These are phyloP conservation scores for Solea solea DNA, from an alignment of 2,113 vertebrate species.

Conservation along the genomic window DNA sequence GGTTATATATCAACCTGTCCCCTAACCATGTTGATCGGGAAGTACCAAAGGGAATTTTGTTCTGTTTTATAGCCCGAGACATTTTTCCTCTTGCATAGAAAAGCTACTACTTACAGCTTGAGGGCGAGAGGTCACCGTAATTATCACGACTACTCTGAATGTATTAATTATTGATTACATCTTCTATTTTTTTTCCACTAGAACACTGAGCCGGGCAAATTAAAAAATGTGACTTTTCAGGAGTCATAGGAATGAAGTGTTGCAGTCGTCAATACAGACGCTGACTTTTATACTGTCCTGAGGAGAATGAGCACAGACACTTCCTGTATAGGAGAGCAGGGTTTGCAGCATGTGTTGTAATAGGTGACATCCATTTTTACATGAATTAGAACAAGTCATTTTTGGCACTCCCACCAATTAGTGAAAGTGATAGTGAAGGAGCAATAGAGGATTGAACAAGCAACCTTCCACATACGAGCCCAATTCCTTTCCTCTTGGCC, in stretches of 20 bases:
- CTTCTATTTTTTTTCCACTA: background rate
- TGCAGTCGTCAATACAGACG: background rate
- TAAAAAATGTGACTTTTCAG: background rate
- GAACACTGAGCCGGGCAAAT: background rate
- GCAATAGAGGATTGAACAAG: too few relatives aligned
- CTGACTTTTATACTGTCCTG: conserved; percentile 23
- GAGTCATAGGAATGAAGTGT: background rate
- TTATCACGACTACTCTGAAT: background rate
- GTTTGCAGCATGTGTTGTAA: too few relatives aligned
- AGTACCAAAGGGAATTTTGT: conserved; percentile 40
- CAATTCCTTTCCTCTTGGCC: too few relatives aligned
- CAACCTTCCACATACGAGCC: too few relatives aligned
- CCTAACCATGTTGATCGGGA: background rate
- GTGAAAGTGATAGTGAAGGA: too few relatives aligned
- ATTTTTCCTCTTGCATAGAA: conserved; percentile 12
- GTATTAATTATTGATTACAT: too few relatives aligned
- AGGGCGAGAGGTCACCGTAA: background rate
- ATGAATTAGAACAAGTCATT: too few relatives aligned
- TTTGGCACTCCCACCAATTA: too few relatives aligned
- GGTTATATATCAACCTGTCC: conserved; percentile 33
- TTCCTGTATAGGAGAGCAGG: too few relatives aligned
- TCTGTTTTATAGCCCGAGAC: conserved; percentile 5
- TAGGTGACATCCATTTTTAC: too few relatives aligned
- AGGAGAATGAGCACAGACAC: conserved; percentile 17
- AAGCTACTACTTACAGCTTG: conserved; percentile 1